Evolutionary conservation across 2,888 invertebrate genomes (phyloP).

Genomic region (Thereva unica): DNA sequence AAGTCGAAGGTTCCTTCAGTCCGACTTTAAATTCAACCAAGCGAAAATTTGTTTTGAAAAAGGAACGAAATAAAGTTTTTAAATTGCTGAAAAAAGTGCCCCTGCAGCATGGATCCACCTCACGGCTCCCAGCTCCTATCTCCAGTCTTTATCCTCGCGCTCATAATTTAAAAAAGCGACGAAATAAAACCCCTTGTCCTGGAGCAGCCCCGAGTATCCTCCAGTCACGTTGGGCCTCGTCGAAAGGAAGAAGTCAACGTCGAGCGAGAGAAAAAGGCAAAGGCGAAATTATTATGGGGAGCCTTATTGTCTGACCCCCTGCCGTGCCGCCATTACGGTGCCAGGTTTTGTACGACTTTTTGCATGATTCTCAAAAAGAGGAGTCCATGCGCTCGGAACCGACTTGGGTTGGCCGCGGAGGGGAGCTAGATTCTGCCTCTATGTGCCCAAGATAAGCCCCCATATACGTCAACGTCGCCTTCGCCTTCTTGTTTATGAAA

Average conservation of each 20-base stretch:
- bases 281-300: constrained; percentile 3
- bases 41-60: too few species aligned
- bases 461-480: constrained; percentile 6
- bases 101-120: too few species aligned
- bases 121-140: too few species aligned
- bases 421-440: constrained; percentile 27
- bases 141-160: too few species aligned
- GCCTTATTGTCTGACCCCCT: constrained; percentile 35
- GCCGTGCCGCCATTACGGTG: constrained; percentile 28
- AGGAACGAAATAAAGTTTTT: too few species aligned
- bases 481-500: constrained; percentile 22
- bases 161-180: background rate
- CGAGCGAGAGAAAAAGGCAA: constrained; percentile 9
- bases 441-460: constrained; percentile 24
- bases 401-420: constrained; percentile 28
- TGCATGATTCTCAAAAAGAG: constrained; percentile 30
- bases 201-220: constrained; percentile 29
- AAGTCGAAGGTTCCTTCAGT: too few species aligned
- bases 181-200: constrained; percentile 31
- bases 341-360: constrained; percentile 25
- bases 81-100: too few species aligned
- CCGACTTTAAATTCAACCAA: too few species aligned
- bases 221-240: constrained; percentile 31
- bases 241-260: constrained; percentile 17
- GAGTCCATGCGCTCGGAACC: constrained; percentile 34